phyloP scores from a whole-genome alignment of 1,140 invertebrate species.

The Tetragonula clypearis region DNA sequence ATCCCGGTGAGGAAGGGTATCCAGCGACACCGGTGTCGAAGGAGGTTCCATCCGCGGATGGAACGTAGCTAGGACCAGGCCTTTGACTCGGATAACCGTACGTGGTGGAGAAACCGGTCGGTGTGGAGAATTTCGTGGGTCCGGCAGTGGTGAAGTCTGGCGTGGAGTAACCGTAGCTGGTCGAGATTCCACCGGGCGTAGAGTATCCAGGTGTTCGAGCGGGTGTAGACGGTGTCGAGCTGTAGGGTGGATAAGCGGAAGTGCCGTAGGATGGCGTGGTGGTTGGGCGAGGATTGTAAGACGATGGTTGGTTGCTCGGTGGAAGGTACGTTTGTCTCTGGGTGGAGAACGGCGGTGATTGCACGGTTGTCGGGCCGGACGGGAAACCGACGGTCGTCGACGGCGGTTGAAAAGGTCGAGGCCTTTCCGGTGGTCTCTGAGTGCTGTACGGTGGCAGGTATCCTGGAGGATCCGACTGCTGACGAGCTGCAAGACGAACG shows the following conservation, averaged over 20 bases:
- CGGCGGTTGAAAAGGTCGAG: slow-evolving; percentile 85
- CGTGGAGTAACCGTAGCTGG: slow-evolving; percentile 22
- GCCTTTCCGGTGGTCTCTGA: slow-evolving; percentile 85
- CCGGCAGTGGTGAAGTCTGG: background rate
- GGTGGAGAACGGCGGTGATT: slow-evolving; percentile 49
- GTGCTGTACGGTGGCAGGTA: slow-evolving; percentile 84
- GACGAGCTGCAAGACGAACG: slow-evolving; percentile 83
- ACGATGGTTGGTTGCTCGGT: slow-evolving; percentile 45
- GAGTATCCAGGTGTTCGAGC: slow-evolving; percentile 38
- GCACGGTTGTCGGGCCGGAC: slow-evolving; percentile 48
- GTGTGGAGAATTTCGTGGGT: background rate
- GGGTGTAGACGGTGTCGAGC: slow-evolving; percentile 48
- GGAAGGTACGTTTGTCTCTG: slow-evolving; percentile 56
- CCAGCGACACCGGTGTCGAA: background rate
- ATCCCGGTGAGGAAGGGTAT: slow-evolving; percentile 6
- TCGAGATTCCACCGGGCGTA: slow-evolving; percentile 26
- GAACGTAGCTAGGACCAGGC: slow-evolving; percentile 3
- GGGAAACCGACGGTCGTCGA: slow-evolving; percentile 63
- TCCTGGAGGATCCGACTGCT: slow-evolving; percentile 81
- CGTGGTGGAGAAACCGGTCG: slow-evolving; percentile 1
- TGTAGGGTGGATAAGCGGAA: slow-evolving; percentile 64
- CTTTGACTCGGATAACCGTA: slow-evolving; percentile 20
- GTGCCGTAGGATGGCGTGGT: slow-evolving; percentile 66
- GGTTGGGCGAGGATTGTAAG: slow-evolving; percentile 67
- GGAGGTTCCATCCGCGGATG: background rate